These are phyloP conservation scores for Arrhopalites spinosus DNA, from an alignment of 2,888 invertebrate species.

Conservation along the genomic window DNA sequence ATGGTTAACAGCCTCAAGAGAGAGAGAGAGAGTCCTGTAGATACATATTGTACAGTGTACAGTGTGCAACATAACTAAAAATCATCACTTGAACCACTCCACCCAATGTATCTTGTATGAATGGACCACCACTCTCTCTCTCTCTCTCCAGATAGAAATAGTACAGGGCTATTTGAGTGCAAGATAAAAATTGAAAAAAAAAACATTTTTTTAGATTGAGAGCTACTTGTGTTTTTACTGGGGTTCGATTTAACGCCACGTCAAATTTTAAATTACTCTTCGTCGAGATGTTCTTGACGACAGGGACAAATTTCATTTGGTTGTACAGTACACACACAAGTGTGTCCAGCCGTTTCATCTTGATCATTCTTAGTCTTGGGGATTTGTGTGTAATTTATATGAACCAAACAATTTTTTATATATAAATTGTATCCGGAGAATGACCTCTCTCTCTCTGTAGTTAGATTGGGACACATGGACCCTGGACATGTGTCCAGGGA, in stretches of 20 bases:
- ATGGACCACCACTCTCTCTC: neutral
- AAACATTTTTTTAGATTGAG: conserved; percentile 27
- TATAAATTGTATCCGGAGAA: neutral
- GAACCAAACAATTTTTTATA: neutral
- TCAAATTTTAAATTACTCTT: conserved; percentile 52
- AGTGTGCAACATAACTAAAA: neutral
- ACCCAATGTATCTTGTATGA: neutral
- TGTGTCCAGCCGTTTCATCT: too few relatives aligned
- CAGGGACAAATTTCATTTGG: conserved; percentile 37
- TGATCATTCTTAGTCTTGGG: too few relatives aligned
- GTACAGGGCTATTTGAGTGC: neutral
- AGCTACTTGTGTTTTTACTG: conserved; percentile 37
- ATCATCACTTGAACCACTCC: neutral
- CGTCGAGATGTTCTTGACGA: conserved; percentile 36
- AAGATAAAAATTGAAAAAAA: conserved; percentile 11
- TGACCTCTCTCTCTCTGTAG: neutral
- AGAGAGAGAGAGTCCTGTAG: neutral
- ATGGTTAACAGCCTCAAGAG: neutral
- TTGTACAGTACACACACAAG: neutral
- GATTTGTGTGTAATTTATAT: neutral
- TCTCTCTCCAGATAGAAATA: neutral
- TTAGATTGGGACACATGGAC: too few relatives aligned
- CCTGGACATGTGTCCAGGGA: neutral
- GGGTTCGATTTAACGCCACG: conserved; percentile 52
- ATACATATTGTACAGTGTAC: neutral